Percentiles rank a stretch among this genome's conserved stretches.
These are phyloP conservation scores for Orthosia cruda DNA, from an alignment of 2,888 invertebrate genomes.

Conservation along the genomic window DNA sequence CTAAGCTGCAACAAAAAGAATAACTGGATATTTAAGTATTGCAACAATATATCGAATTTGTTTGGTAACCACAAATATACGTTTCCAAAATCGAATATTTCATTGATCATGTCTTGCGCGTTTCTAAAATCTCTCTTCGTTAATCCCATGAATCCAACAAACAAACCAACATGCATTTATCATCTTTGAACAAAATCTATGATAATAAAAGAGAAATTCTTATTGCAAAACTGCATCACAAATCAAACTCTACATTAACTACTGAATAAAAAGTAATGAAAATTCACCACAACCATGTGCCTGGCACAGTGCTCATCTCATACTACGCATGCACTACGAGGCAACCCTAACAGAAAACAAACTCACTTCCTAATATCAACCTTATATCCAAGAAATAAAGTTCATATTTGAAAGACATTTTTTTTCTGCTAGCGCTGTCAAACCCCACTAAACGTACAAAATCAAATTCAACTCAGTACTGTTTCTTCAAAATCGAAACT, in stretches of 20 bases:
- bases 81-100: background rate
- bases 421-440: slow-evolving; percentile 46
- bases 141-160: slow-evolving; percentile 78
- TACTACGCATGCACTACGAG: slow-evolving; percentile 89
- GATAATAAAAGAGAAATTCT: slow-evolving; percentile 89
- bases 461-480: slow-evolving; percentile 54
- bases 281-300: slow-evolving; percentile 90
- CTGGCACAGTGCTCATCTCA: slow-evolving; percentile 86
- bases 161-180: slow-evolving; percentile 83
- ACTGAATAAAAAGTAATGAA: slow-evolving; percentile 76
- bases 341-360: slow-evolving; percentile 68
- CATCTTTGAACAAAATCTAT: slow-evolving; percentile 70
- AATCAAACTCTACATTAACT: slow-evolving; percentile 82
- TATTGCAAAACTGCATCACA: slow-evolving; percentile 90
- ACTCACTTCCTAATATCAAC: slow-evolving; percentile 58
- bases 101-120: background rate
- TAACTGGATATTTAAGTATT: background rate
- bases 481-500: slow-evolving; percentile 59
- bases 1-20: background rate
- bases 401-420: slow-evolving; percentile 52
- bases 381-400: slow-evolving; percentile 49
- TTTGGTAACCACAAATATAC: background rate
- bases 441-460: slow-evolving; percentile 62
- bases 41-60: background rate
- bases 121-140: background rate